Percentiles rank a stretch among this genome's conserved stretches.
phyloP scores from a whole-genome alignment of 1,140 invertebrate species.

The Hylaeus volcanicus region DNA sequence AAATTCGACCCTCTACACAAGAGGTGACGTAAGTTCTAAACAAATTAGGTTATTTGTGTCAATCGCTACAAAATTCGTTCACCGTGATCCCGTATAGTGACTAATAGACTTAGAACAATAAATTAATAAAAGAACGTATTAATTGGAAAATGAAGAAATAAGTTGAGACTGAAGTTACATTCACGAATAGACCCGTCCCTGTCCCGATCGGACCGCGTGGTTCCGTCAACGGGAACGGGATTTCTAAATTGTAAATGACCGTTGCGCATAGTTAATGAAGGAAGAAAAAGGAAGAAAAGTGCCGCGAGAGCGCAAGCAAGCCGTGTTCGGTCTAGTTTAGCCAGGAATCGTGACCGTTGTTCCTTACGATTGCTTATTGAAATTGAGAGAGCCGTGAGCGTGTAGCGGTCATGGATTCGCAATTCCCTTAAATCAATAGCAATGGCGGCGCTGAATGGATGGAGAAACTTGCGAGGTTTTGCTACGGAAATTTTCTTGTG shows the following conservation, averaged over 20 bases:
- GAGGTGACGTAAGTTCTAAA: no score
- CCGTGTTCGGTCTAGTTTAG: conserved; percentile 45
- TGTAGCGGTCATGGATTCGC: conserved; percentile 41
- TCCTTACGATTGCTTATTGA: conserved; percentile 48
- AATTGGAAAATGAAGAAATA: no score
- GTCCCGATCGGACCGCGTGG: not conserved
- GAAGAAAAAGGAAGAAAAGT: not conserved
- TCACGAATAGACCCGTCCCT: no score
- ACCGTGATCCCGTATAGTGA: no score
- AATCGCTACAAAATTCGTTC: no score
- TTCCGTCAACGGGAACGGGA: not conserved
- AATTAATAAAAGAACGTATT: no score
- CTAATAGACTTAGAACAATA: no score
- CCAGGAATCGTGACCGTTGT: conserved; percentile 39
- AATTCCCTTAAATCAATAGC: conserved; percentile 49
- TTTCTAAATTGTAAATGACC: conserved; percentile 39
- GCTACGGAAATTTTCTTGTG: conserved; percentile 31
- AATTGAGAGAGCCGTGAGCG: conserved; percentile 43
- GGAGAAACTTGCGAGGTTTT: conserved; percentile 19
- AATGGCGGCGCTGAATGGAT: not conserved
- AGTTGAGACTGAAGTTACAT: no score
- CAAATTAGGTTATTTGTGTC: no score
- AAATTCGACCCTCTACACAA: no score
- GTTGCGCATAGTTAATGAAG: conserved; percentile 19
- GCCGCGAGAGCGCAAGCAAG: not conserved